Conservation (phyloP, 2,797 vertebrate genomes). For the Ibycter americanus region DNA sequence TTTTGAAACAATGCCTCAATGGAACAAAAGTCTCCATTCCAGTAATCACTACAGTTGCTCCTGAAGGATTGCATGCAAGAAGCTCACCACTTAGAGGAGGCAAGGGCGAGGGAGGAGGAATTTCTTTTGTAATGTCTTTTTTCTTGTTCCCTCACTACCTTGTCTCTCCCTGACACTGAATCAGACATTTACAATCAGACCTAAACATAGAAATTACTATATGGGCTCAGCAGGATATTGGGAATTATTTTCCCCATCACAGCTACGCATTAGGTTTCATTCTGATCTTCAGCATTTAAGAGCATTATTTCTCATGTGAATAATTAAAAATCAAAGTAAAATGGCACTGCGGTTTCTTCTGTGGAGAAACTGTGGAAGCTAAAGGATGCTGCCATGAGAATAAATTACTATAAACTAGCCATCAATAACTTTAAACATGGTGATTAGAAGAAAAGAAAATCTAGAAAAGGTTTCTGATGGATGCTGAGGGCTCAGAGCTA, state of each 20-base stretch:
- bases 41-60: not conserved
- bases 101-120: not conserved
- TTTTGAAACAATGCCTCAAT: not conserved
- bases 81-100: not conserved
- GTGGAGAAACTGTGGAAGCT: not conserved
- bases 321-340: constrained; percentile 37
- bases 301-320: constrained; percentile 1
- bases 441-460: not conserved
- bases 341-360: not conserved
- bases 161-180: not conserved
- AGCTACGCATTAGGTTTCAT: not conserved
- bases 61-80: not conserved
- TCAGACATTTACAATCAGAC: not conserved
- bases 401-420: not conserved
- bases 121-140: not conserved
- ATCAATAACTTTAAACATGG: not conserved
- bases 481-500: not conserved
- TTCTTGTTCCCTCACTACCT: not conserved
- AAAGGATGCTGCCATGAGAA: not conserved
- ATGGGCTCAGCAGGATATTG: constrained; percentile 7
- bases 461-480: not conserved
- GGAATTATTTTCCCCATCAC: constrained; percentile 4
- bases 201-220: constrained; percentile 10
- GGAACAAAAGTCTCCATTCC: not conserved
- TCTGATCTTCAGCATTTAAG: not conserved